Conservation (phyloP, 2,113 vertebrate species). For the Plecturocebus donacophilus region DNA sequence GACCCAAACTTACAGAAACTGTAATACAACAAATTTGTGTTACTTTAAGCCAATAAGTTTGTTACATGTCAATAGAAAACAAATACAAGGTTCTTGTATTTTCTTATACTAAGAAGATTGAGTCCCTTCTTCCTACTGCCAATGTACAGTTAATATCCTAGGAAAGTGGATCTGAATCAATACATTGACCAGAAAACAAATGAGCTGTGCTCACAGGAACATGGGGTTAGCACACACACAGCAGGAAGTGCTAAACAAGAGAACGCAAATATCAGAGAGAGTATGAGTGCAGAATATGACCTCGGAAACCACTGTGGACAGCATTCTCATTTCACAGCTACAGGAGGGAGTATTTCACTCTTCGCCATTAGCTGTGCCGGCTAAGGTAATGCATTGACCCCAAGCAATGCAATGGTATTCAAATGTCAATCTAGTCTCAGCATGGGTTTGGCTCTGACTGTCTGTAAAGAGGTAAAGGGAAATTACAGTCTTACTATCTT, state of each 20-base stretch:
- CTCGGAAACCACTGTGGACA: rapidly evolving
- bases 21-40: background rate
- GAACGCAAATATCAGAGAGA: background rate
- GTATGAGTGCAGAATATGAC: rapidly evolving
- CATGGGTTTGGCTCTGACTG: rapidly evolving
- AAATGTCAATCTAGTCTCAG: background rate
- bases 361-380: rapidly evolving
- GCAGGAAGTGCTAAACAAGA: background rate
- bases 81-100: background rate
- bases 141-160: background rate
- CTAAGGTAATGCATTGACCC: rapidly evolving
- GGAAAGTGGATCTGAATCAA: background rate
- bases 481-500: background rate
- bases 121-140: background rate
- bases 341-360: rapidly evolving
- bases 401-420: rapidly evolving
- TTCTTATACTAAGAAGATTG: background rate
- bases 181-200: background rate
- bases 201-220: background rate
- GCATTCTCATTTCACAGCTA: background rate
- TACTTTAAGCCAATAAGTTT: background rate
- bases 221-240: background rate
- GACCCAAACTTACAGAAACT: background rate
- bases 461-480: rapidly evolving
- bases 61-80: background rate